Percentiles rank a stretch among this genome's conserved stretches.
phyloP scores from a whole-genome alignment of 2,888 invertebrate species.

The Nemotelus nigrinus region DNA sequence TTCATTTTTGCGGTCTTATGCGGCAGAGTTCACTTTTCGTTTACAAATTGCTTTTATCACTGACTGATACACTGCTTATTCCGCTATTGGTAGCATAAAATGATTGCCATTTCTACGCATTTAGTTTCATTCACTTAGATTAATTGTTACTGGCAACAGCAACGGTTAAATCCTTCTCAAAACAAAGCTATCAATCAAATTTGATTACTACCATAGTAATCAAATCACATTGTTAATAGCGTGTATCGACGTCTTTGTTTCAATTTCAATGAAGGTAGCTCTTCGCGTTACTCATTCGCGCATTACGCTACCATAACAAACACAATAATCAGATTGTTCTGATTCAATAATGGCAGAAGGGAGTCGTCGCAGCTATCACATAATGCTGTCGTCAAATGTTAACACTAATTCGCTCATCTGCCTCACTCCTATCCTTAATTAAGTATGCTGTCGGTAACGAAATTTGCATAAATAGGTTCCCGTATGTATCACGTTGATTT shows the following conservation, averaged over 20 bases:
- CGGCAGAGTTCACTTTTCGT: no score
- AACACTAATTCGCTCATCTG: conserved; percentile 38
- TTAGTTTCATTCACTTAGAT: no score
- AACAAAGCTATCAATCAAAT: no score
- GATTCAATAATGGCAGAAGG: conserved; percentile 4
- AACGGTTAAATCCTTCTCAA: no score
- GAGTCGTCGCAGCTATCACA: not conserved
- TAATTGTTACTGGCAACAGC: no score
- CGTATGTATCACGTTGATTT: not conserved
- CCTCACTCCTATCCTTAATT: conserved; percentile 8
- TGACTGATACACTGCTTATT: no score
- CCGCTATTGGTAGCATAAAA: no score
- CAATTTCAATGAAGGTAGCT: not conserved
- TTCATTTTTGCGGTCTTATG: no score
- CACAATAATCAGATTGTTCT: conserved; percentile 2
- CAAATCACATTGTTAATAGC: not conserved
- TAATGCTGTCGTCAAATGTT: conserved; percentile 28
- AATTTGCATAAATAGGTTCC: conserved; percentile 27
- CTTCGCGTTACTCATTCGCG: not conserved
- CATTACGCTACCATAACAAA: not conserved
- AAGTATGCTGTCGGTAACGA: conserved; percentile 30
- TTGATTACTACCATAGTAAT: not conserved
- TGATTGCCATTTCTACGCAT: no score
- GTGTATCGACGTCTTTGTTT: conserved; percentile 9
- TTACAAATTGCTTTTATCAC: no score